A percentile compares a stretch with the other conserved stretches of the same genome.
These are phyloP conservation scores for Pterocles burchelli DNA, from an alignment of 2,113 vertebrate species.

Conservation along the genomic window DNA sequence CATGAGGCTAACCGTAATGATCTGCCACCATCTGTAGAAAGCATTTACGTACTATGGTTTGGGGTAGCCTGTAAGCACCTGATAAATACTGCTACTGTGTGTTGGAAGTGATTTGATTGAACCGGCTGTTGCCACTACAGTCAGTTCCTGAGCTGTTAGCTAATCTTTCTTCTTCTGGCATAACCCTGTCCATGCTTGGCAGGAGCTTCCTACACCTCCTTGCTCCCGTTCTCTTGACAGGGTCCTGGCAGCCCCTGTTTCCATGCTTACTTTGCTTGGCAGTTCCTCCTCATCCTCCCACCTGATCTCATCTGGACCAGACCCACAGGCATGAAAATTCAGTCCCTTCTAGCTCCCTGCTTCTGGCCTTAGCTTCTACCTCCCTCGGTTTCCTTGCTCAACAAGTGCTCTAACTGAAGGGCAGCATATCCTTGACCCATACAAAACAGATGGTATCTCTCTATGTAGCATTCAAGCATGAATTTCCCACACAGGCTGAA, in stretches of 20 bases:
- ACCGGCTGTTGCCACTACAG: not conserved
- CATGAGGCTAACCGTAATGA: not conserved
- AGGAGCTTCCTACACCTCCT: not conserved
- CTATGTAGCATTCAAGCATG: not conserved
- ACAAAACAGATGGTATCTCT: constrained; percentile 50
- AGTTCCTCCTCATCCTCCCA: not conserved
- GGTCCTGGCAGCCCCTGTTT: not conserved
- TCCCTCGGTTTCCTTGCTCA: not conserved
- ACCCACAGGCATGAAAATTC: not conserved
- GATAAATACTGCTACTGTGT: not conserved
- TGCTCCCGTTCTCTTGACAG: not conserved
- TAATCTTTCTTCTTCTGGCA: not conserved
- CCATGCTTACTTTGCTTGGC: not conserved
- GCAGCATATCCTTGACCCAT: constrained; percentile 17
- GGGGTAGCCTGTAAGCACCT: not conserved
- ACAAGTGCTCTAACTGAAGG: not conserved
- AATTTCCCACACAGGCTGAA: not conserved
- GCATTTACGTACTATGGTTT: not conserved
- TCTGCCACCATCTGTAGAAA: not conserved
- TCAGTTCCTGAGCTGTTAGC: not conserved
- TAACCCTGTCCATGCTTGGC: not conserved
- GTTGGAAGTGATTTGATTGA: constrained; percentile 1
- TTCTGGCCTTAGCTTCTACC: not conserved
- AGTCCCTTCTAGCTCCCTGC: not conserved
- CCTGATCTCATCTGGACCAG: not conserved